Evolutionary conservation across 2,113 vertebrate species (phyloP).

Genomic region (Plectropomus leopardus): DNA sequence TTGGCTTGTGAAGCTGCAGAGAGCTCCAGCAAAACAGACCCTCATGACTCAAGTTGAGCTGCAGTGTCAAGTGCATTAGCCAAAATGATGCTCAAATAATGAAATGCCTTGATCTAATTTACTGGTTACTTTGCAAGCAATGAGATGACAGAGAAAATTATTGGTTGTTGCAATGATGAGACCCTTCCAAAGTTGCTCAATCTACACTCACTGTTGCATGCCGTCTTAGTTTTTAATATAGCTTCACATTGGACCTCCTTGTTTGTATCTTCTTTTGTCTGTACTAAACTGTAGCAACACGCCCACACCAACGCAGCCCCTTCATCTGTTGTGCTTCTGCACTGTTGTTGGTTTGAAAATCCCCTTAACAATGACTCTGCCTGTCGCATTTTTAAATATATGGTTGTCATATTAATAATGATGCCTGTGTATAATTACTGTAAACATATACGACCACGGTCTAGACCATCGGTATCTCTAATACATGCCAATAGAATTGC

Average conservation of each 20-base stretch:
- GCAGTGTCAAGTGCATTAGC: neutral
- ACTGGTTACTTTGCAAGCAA: conserved; percentile 15
- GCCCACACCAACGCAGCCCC: neutral
- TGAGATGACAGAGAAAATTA: neutral
- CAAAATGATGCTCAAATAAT: neutral
- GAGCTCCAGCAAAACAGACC: neutral
- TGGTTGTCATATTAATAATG: neutral
- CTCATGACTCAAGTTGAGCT: conserved; percentile 2
- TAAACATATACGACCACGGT: conserved; percentile 10
- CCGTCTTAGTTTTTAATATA: neutral
- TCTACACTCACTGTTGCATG: neutral
- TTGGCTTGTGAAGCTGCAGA: neutral
- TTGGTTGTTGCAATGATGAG: neutral
- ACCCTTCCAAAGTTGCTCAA: neutral
- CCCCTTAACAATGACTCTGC: neutral
- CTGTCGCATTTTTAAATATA: conserved; percentile 12
- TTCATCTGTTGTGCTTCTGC: neutral
- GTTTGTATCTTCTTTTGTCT: neutral
- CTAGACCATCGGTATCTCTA: neutral
- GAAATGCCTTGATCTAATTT: neutral
- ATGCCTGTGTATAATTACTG: conserved; percentile 15
- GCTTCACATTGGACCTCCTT: neutral
- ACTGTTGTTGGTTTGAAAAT: neutral
- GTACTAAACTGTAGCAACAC: neutral
- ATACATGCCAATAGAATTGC: neutral